Evolutionary conservation across 2,113 vertebrate genomes (phyloP).

Genomic region (Salminus brasiliensis): DNA sequence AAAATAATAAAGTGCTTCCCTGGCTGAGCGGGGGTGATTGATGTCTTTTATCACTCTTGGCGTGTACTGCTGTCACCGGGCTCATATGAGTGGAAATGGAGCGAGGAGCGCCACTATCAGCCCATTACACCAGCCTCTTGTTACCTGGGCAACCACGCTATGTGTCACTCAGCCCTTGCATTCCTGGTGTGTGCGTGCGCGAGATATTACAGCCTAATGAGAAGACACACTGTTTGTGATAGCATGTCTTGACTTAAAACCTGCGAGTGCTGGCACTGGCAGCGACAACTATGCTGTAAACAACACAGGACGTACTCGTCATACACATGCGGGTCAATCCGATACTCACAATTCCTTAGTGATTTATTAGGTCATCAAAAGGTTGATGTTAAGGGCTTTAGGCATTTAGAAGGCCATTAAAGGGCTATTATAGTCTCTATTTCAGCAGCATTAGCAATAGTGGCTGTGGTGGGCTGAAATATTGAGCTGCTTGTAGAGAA

Average conservation of each 20-base stretch:
- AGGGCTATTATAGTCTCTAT: background rate
- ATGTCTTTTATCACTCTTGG: slow-evolving; percentile 42
- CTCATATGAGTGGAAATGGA: slow-evolving; percentile 33
- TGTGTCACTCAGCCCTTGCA: background rate
- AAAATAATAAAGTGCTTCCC: slow-evolving; percentile 38
- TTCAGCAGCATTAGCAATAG: slow-evolving; percentile 25
- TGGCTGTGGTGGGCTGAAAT: slow-evolving; percentile 1
- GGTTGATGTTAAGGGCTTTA: slow-evolving; percentile 8
- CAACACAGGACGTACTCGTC: background rate
- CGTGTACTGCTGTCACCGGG: slow-evolving; percentile 14
- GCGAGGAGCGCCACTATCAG: slow-evolving; percentile 26
- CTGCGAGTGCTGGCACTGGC: background rate
- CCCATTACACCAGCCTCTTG: slow-evolving; percentile 23
- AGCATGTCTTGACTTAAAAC: slow-evolving; percentile 18
- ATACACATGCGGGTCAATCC: background rate
- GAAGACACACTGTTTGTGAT: slow-evolving; percentile 15
- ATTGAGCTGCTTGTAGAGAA: background rate
- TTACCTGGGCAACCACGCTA: slow-evolving; percentile 30
- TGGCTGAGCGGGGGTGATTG: slow-evolving; percentile 28
- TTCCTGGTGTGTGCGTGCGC: background rate
- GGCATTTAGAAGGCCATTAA: slow-evolving; percentile 19
- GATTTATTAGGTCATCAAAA: background rate
- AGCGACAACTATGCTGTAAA: background rate
- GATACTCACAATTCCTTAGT: background rate
- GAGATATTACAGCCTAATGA: background rate